phyloP scores from a whole-genome alignment of 2,113 vertebrate species.

The Balaenoptera acutorostrata region DNA sequence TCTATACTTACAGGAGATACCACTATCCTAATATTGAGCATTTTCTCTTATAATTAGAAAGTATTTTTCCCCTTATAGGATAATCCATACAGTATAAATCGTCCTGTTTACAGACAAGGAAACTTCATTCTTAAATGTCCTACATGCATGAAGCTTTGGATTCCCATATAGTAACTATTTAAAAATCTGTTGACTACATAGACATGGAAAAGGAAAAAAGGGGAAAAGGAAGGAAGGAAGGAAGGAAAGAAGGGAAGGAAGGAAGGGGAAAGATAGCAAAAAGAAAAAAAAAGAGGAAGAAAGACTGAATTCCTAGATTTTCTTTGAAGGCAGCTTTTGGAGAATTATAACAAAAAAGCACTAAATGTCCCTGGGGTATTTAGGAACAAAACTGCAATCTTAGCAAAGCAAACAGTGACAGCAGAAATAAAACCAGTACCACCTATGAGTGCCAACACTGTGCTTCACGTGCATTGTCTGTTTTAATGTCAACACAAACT shows the following conservation, averaged over 20 bases:
- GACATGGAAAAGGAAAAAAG: neutral
- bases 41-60: neutral
- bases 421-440: neutral
- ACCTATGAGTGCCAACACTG: neutral
- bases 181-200: neutral
- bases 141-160: neutral
- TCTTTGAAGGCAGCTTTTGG: neutral
- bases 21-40: neutral
- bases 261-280: neutral
- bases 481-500: neutral
- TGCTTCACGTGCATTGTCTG: neutral
- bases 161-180: neutral
- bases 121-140: neutral
- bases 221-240: neutral
- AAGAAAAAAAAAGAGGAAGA: neutral
- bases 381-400: neutral
- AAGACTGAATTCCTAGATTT: neutral
- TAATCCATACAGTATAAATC: neutral
- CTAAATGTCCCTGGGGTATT: neutral
- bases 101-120: neutral
- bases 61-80: neutral
- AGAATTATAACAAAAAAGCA: neutral
- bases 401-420: neutral
- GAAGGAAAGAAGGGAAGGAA: neutral
- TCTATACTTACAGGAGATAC: neutral